Evolutionary conservation across 2,113 vertebrate species (phyloP).

Genomic region (Craseonycteris thonglongyai): DNA sequence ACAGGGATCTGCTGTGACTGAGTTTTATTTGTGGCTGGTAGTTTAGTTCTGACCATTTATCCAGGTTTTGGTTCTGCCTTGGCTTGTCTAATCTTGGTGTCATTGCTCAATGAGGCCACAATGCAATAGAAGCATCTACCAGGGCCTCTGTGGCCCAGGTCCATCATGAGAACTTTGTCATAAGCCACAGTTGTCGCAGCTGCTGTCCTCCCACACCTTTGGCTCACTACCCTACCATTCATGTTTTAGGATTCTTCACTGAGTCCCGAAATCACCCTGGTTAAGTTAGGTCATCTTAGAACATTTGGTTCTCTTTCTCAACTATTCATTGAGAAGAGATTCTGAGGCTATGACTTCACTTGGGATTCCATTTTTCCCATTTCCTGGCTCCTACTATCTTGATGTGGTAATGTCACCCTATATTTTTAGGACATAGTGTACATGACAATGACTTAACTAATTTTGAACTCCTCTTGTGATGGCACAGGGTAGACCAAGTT

Average conservation of each 20-base stretch:
- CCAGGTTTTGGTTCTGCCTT: not conserved
- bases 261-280: not conserved
- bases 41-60: not conserved
- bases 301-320: not conserved
- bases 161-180: not conserved
- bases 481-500: rapidly evolving
- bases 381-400: not conserved
- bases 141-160: no score
- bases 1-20: no score
- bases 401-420: not conserved
- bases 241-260: not conserved
- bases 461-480: not conserved
- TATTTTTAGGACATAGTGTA: not conserved
- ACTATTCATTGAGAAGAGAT: not conserved
- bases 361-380: no score
- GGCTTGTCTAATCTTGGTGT: not conserved
- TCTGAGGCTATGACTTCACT: not conserved
- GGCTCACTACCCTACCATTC: not conserved
- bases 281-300: not conserved
- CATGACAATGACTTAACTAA: not conserved
- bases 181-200: conserved; percentile 57
- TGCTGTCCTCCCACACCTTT: conserved; percentile 3
- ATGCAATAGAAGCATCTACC: not conserved
- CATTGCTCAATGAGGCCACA: not conserved
- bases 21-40: rapidly evolving